Percentiles rank a stretch among this genome's conserved stretches.
Evolutionary conservation across 2,113 vertebrate genomes (phyloP).

Genomic region (Gymnorhina tibicen): DNA sequence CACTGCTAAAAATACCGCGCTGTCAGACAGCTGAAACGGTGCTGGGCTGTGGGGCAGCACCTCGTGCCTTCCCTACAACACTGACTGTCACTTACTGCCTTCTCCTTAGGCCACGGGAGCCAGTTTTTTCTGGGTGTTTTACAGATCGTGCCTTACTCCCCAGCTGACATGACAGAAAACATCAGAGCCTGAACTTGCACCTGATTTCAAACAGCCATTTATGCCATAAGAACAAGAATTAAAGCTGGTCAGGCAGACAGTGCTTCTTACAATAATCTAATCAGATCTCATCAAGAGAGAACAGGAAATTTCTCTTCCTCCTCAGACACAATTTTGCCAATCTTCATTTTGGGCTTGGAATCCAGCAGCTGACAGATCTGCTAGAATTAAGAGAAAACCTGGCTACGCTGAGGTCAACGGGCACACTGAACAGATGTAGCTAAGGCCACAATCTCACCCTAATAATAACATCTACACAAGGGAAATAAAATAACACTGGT

Average conservation of each 20-base stretch:
- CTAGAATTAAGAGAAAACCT: neutral
- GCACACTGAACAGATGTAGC: neutral
- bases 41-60: neutral
- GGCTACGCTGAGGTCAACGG: neutral
- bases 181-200: neutral
- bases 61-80: neutral
- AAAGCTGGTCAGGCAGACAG: conserved; percentile 23
- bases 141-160: neutral
- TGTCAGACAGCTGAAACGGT: neutral
- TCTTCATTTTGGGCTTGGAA: neutral
- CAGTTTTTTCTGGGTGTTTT: neutral
- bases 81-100: neutral
- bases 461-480: neutral
- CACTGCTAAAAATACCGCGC: neutral
- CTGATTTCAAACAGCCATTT: neutral
- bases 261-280: conserved; percentile 6
- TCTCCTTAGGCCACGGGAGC: neutral
- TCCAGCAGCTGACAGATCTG: neutral
- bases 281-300: conserved; percentile 30
- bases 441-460: neutral
- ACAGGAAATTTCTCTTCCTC: conserved; percentile 37
- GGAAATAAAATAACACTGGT: neutral
- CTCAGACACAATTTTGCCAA: conserved; percentile 25
- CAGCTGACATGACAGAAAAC: neutral
- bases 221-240: neutral